Percentiles rank a stretch among this genome's conserved stretches.
Evolutionary conservation across 2,797 vertebrate species (phyloP).

Genomic region (Chanos chanos): DNA sequence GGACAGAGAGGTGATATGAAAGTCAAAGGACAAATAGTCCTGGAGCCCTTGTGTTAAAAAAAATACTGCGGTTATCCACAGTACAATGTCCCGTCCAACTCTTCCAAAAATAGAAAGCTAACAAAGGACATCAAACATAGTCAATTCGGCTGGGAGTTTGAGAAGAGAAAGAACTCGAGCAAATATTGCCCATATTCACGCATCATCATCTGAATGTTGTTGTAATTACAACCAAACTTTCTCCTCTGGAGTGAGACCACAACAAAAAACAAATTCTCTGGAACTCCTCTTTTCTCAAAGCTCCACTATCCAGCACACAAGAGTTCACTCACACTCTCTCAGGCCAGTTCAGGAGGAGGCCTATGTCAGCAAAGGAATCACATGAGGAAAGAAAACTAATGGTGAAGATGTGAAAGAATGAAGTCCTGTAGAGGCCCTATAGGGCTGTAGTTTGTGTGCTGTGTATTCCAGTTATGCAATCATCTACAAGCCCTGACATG

Average conservation of each 20-base stretch:
- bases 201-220: slow-evolving; percentile 71
- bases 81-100: slow-evolving; percentile 12
- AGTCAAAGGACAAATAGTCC: slow-evolving; percentile 10
- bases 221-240: slow-evolving; percentile 13
- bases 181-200: slow-evolving; percentile 86
- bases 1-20: background rate
- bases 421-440: slow-evolving; percentile 9
- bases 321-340: slow-evolving; percentile 11
- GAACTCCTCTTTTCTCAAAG: background rate
- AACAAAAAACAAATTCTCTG: too few relatives aligned
- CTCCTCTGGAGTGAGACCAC: background rate
- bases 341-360: slow-evolving; percentile 8
- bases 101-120: slow-evolving; percentile 35
- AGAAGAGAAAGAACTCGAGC: slow-evolving; percentile 57
- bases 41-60: slow-evolving; percentile 23
- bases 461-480: slow-evolving; percentile 79
- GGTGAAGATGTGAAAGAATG: background rate
- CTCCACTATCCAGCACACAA: slow-evolving; percentile 1
- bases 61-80: slow-evolving; percentile 17
- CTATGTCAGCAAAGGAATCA: slow-evolving; percentile 10
- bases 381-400: background rate
- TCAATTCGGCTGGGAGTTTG: slow-evolving; percentile 28
- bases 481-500: slow-evolving; percentile 53
- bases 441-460: slow-evolving; percentile 8
- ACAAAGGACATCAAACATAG: slow-evolving; percentile 33